These are phyloP conservation scores for Psilanteris sp. DNA, from an alignment of 1,140 invertebrate genomes.

Conservation along the genomic window DNA sequence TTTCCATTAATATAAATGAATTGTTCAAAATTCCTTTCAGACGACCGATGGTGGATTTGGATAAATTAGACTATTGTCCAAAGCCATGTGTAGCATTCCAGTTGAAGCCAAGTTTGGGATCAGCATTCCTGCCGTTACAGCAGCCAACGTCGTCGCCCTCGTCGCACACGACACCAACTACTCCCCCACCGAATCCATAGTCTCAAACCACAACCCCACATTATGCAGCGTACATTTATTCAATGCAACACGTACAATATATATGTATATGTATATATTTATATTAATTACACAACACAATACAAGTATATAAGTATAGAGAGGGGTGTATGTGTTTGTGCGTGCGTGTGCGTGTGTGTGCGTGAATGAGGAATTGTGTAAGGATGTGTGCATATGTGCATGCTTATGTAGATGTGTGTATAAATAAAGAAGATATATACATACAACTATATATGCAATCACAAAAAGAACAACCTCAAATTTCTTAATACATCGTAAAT, in stretches of 20 bases:
- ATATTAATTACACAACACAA: conserved; percentile 5
- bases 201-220: conserved; percentile 69
- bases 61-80: conserved; percentile 78
- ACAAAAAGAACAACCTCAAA: conserved; percentile 12
- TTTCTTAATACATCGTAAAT: conserved; percentile 15
- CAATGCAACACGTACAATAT: conserved; percentile 61
- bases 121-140: conserved; percentile 89
- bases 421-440: too few relatives aligned
- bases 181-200: conserved; percentile 81
- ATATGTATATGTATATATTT: conserved; percentile 49
- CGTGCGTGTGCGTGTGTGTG: too few relatives aligned
- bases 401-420: conserved; percentile 53
- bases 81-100: conserved; percentile 87
- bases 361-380: too few relatives aligned
- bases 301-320: conserved; percentile 33
- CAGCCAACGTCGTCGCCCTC: conserved; percentile 79
- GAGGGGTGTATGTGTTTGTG: too few relatives aligned
- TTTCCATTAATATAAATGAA: conserved; percentile 10
- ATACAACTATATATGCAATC: conserved; percentile 6
- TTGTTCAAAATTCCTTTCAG: conserved; percentile 62
- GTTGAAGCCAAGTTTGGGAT: conserved; percentile 88
- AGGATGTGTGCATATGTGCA: conserved; percentile 36
- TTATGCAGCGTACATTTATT: conserved; percentile 69
- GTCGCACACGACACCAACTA: conserved; percentile 76
- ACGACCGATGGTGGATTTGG: conserved; percentile 80